Evolutionary conservation across 2,888 invertebrate genomes (phyloP).

Genomic region (Nysson spinosus): DNA sequence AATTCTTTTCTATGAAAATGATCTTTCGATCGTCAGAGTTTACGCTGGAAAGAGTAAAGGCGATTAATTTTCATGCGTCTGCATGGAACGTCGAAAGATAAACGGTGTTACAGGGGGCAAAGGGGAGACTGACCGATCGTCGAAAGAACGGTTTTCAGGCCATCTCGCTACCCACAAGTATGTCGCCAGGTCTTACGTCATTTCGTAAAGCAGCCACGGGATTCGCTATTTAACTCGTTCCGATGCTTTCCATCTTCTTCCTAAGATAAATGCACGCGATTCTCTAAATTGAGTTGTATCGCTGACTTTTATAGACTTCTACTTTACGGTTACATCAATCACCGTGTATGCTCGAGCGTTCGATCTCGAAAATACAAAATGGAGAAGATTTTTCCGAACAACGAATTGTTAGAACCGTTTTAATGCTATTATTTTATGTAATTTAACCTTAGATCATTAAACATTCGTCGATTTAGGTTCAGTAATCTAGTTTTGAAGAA

Average conservation of each 20-base stretch:
- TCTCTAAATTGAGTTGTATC: too few species aligned
- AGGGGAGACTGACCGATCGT: constrained; percentile 9
- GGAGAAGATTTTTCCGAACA: too few species aligned
- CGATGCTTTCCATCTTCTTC: too few species aligned
- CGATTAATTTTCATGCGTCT: neutral
- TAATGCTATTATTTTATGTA: too few species aligned
- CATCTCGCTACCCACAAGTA: constrained; percentile 3
- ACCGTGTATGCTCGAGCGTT: too few species aligned
- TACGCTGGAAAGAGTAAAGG: neutral
- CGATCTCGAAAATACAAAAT: too few species aligned
- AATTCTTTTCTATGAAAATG: neutral
- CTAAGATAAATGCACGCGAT: neutral
- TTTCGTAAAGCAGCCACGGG: neutral
- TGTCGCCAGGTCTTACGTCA: constrained; percentile 22
- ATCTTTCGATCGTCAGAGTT: neutral
- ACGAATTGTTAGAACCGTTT: too few species aligned
- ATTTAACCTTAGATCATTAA: too few species aligned
- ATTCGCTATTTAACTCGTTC: neutral
- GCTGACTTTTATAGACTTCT: too few species aligned
- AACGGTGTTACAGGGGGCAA: constrained; percentile 1
- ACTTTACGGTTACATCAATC: too few species aligned
- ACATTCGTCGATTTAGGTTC: too few species aligned
- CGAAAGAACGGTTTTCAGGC: constrained; percentile 19
- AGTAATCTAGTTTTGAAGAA: too few species aligned
- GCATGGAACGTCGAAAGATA: neutral